Conservation (phyloP, 2,113 vertebrate species). For the Actenoides hombroni region DNA sequence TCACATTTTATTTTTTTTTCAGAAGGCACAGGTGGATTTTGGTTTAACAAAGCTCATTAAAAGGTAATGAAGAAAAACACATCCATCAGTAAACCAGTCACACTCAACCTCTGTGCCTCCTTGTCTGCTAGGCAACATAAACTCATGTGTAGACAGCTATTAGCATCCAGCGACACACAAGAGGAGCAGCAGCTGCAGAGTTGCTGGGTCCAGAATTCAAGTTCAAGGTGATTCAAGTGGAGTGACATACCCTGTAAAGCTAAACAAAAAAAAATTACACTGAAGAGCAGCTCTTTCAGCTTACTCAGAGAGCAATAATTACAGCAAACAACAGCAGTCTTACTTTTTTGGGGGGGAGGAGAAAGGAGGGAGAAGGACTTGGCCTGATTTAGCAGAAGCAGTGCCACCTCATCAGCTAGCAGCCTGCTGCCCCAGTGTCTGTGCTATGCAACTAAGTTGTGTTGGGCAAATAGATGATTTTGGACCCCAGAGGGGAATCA, state of each 20-base stretch:
- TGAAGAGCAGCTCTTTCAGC: not conserved
- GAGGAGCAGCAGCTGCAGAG: not conserved
- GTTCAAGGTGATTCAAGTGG: not conserved
- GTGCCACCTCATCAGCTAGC: not conserved
- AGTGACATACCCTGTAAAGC: not conserved
- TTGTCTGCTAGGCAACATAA: constrained; percentile 30
- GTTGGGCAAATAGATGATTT: not conserved
- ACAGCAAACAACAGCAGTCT: not conserved
- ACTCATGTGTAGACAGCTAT: constrained; percentile 8
- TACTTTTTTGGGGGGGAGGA: rapidly evolving
- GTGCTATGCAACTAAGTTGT: not conserved
- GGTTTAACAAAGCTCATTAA: constrained; percentile 11
- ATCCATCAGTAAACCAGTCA: constrained; percentile 54
- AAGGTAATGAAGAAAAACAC: constrained; percentile 18
- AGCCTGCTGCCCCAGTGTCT: not conserved
- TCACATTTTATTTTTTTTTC: not conserved
- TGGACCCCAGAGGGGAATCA: not conserved
- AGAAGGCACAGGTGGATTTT: not conserved
- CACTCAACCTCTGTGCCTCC: not conserved
- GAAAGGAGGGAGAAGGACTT: not conserved
- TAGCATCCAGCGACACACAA: not conserved
- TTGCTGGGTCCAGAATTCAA: not conserved
- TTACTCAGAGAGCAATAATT: not conserved
- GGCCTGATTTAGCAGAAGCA: not conserved
- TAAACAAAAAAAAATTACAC: not conserved